Base-by-base conservation (phyloP, 2,888 invertebrate species). In the Notodonta ziczac region DNA sequence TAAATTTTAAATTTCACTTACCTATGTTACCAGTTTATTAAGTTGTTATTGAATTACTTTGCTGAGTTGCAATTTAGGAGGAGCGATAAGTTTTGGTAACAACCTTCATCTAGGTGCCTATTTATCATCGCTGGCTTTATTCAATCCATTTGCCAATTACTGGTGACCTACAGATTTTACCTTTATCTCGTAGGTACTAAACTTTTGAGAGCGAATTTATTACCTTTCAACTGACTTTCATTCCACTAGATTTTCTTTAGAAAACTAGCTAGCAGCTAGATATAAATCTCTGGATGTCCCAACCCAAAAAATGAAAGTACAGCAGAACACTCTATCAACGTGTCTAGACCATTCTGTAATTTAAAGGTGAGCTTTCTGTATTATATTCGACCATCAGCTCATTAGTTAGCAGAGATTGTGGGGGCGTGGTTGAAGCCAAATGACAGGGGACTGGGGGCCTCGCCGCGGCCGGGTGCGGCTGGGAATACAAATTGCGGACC, bases 1-100 rank as follows among this genome's bases (percentile, higher is more conserved):
- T 72, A 76, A 71, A 74, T 66, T 77, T 74, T 72, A 77, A 72
- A 77, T 73, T 69, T 69, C 68, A 71, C 72, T 71, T 68, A 72
- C 69, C 66, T 63, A 64, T 67, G 72, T 73, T 70, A 60, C 67
- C 65, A 69, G 66, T 76, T 72, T 75, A 75, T 72, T 70, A 73
- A 76, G 58, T 70, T 70, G 64, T 67, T 76, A 70, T 75, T 74
- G 74, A 72, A 74, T 68, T 68, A 70, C 73, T 75, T 75, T 75
- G 61, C 68, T 60, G 52, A 71, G 64, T 61, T 67, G 62, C 58
- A 71, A 63, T 60, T 52, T 50, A 14, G 48, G 42, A 56, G 56
- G 39, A 59, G 54, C 59, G 56, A n/a, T n/a, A 46, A 5, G n/a
- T 46, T n/a, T 46, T 46, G 24, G 24, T 24, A 24, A 24, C 24